A percentile compares a stretch with the other conserved stretches of the same genome.
These are phyloP conservation scores for Pantala flavescens DNA, from an alignment of 1,140 invertebrate species.

Conservation along the genomic window DNA sequence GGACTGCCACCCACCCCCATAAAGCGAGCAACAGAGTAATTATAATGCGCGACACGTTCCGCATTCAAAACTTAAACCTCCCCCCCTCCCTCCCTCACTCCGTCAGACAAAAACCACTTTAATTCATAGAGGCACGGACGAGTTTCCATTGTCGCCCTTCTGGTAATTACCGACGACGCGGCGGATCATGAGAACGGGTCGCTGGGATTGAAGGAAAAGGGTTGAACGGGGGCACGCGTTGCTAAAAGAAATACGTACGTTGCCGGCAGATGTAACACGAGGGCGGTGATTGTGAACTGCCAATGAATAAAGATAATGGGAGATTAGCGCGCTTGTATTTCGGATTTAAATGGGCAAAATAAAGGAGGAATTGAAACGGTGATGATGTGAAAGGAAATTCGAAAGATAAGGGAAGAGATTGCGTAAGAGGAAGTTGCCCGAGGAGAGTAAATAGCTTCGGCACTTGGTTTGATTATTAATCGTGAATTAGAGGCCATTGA, in stretches of 20 bases:
- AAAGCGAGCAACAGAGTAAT: constrained; percentile 9
- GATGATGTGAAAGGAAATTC: not conserved
- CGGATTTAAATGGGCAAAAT: too few species aligned
- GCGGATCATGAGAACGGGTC: not conserved
- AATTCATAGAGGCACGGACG: not conserved
- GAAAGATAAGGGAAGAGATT: not conserved
- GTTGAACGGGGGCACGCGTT: not conserved
- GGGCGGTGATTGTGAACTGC: not conserved
- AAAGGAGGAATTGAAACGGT: not conserved
- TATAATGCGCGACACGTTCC: not conserved
- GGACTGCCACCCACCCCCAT: not conserved
- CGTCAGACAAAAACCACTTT: not conserved
- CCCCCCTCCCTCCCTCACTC: not conserved
- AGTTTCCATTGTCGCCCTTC: not conserved
- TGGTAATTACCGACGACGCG: not conserved
- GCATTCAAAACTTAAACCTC: not conserved
- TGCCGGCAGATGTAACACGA: not conserved
- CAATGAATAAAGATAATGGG: constrained; percentile 10
- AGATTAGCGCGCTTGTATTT: not conserved
- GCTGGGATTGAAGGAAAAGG: not conserved
- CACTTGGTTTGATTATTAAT: too few species aligned
- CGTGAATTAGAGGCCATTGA: too few species aligned
- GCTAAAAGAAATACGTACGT: not conserved
- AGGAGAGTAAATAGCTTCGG: too few species aligned
- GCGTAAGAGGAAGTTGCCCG: not conserved